A percentile compares a stretch with the other conserved stretches of the same genome.
Evolutionary conservation across 1,140 invertebrate genomes (phyloP).

Genomic region (Cheumatopsyche charites): DNA sequence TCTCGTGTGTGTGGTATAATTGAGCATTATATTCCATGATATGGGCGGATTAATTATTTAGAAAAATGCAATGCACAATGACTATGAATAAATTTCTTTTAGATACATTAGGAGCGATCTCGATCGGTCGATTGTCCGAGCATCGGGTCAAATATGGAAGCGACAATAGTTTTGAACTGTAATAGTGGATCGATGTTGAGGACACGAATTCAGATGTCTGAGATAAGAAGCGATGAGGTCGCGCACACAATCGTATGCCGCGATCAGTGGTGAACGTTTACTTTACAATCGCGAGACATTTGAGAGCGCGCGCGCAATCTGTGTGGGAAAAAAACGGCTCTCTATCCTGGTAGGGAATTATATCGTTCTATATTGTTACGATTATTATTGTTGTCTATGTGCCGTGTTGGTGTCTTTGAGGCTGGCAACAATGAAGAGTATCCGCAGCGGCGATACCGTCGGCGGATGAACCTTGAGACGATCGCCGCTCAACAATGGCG

Average conservation of each 20-base stretch:
- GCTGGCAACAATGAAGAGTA: no score
- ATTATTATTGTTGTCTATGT: no score
- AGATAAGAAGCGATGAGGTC: slow-evolving; percentile 13
- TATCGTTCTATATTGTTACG: no score
- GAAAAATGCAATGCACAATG: neutral
- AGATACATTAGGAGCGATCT: slow-evolving; percentile 25
- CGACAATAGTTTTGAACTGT: slow-evolving; percentile 42
- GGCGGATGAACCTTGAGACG: no score
- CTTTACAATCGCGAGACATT: slow-evolving; percentile 31
- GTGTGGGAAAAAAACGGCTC: slow-evolving; percentile 36
- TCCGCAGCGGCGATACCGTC: no score
- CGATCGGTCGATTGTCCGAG: slow-evolving; percentile 24
- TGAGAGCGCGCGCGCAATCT: slow-evolving; percentile 17
- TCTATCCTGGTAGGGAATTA: slow-evolving; percentile 11
- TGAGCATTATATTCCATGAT: neutral
- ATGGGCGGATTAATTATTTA: neutral
- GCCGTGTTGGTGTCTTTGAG: no score
- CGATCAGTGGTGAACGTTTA: slow-evolving; percentile 24
- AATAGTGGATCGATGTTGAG: slow-evolving; percentile 41
- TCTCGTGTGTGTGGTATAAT: neutral
- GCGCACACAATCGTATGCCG: slow-evolving; percentile 7
- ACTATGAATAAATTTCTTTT: no score
- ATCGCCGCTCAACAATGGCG: no score
- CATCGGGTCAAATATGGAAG: slow-evolving; percentile 41
- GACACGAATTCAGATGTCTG: slow-evolving; percentile 28